phyloP scores from a whole-genome alignment of 2,888 invertebrate genomes.

The Pyrrhia umbra region DNA sequence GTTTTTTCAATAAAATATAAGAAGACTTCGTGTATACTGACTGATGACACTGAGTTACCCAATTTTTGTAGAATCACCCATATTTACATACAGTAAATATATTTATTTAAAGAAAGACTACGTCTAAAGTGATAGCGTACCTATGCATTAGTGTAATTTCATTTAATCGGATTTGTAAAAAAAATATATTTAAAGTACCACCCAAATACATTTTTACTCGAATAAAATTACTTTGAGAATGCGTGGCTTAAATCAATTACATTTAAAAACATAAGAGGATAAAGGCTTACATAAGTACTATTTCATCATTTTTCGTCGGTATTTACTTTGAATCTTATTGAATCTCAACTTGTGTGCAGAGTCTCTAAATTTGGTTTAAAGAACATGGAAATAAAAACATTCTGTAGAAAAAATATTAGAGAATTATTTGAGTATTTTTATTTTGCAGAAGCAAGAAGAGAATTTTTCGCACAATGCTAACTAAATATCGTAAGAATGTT shows the following conservation, averaged over 20 bases:
- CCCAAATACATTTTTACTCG: neutral
- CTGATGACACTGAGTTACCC: no score
- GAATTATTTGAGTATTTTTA: no score
- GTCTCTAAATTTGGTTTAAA: neutral
- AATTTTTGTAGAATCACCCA: no score
- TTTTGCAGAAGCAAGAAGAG: no score
- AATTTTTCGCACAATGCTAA: no score
- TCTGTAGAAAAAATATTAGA: no score
- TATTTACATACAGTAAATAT: no score
- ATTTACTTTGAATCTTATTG: neutral
- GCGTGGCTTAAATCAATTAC: constrained; percentile 14
- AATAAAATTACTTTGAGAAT: neutral
- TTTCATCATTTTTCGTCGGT: neutral
- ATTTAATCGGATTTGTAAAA: neutral
- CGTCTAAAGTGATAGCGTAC: no score
- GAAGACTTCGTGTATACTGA: no score
- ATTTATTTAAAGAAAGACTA: no score
- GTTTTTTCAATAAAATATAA: no score
- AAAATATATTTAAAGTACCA: neutral
- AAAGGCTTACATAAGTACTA: constrained; percentile 4
- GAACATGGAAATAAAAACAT: neutral
- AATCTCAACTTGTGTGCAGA: neutral
- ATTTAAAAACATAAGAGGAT: constrained; percentile 13
- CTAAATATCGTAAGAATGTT: no score
- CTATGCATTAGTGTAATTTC: neutral